Evolutionary conservation across 2,797 vertebrate species (phyloP).

Genomic region (Danio tinwini): DNA sequence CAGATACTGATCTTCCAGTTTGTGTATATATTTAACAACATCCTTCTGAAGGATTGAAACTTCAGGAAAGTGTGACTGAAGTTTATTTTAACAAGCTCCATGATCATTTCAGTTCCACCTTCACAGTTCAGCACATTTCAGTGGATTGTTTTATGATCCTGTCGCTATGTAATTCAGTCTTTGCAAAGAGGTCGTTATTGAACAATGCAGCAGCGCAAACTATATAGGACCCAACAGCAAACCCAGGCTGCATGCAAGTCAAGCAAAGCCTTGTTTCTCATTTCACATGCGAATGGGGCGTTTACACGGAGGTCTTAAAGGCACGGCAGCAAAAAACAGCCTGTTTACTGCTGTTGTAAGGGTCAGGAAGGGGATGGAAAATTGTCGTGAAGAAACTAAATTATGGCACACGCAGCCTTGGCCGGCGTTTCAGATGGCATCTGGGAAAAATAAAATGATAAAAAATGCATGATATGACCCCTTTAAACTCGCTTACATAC

Average conservation of each 20-base stretch:
- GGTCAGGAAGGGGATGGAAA: constrained; percentile 19
- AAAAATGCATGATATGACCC: constrained; percentile 26
- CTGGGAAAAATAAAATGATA: neutral
- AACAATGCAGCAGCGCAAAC: constrained; percentile 6
- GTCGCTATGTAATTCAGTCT: constrained; percentile 39
- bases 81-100: constrained; percentile 33
- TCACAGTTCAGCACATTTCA: constrained; percentile 36
- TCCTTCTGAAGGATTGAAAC: neutral
- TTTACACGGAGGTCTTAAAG: constrained; percentile 21
- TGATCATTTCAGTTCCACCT: constrained; percentile 28
- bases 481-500: constrained; percentile 1
- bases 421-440: neutral
- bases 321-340: constrained; percentile 24
- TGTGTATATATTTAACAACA: neutral
- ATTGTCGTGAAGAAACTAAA: constrained; percentile 15
- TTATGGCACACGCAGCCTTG: constrained; percentile 7
- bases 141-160: constrained; percentile 36
- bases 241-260: constrained; percentile 17
- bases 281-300: constrained; percentile 6
- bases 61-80: constrained; percentile 13
- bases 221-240: constrained; percentile 34
- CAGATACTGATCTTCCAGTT: neutral
- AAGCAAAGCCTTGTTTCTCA: constrained; percentile 32
- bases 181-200: constrained; percentile 26
- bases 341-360: constrained; percentile 29